Evolutionary conservation across 2,113 vertebrate genomes (phyloP).

Genomic region (Amblyopsis rosae): DNA sequence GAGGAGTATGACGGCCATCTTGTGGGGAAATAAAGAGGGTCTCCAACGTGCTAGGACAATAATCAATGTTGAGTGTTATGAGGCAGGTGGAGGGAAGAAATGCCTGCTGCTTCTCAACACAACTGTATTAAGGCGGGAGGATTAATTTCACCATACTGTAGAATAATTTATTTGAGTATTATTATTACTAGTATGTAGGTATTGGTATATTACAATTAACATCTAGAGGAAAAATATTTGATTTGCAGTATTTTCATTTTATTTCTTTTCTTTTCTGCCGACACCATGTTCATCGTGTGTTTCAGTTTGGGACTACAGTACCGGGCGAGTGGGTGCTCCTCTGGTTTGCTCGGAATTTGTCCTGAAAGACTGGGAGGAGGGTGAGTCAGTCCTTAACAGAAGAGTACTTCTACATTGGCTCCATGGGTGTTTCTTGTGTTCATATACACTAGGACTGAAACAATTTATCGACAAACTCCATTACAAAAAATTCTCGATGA

Average conservation of each 20-base stretch:
- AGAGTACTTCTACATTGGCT: no score
- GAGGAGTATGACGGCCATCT: not conserved
- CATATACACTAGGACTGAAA: not conserved
- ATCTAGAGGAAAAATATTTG: not conserved
- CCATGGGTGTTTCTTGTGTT: not conserved
- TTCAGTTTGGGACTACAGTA: conserved; percentile 92
- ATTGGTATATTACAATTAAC: no score
- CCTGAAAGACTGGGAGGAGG: conserved; percentile 94
- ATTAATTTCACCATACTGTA: no score
- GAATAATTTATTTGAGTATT: no score
- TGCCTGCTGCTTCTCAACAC: no score
- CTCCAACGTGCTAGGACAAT: no score
- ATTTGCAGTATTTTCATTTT: not conserved
- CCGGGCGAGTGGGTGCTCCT: conserved; percentile 94
- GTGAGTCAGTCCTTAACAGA: conserved; percentile 67
- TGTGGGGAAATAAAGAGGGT: conserved; percentile 8
- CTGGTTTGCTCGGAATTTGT: conserved; percentile 93
- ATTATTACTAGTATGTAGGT: no score
- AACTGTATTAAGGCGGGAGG: no score
- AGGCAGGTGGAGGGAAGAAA: no score
- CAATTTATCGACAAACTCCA: no score
- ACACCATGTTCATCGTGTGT: conserved; percentile 13
- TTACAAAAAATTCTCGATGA: no score
- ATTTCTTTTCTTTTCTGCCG: not conserved
- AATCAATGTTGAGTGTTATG: no score